Evolutionary conservation across 1,140 invertebrate genomes (phyloP), one percentile per base, ranked within the genome.

Genomic region (Spodoptera litura): DNA sequence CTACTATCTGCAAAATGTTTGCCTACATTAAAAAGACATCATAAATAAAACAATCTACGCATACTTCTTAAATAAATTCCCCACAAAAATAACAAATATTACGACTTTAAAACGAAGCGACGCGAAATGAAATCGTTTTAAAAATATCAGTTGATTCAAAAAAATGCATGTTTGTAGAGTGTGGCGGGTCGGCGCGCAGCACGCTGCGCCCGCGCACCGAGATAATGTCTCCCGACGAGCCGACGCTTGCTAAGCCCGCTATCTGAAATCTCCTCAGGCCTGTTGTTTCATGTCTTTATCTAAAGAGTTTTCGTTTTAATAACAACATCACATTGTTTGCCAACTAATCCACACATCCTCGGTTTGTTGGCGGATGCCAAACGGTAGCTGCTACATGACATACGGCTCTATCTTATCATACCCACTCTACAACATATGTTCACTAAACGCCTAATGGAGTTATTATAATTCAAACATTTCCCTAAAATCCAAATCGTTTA

Each of bases 391-490:
- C 85, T 74, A 87, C 86, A 92, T 88, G 90, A 94, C 92, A 94
- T 93, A 94, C 88, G 90, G 90, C 85, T 92, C 88, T 94, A 93
- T 94, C 92, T 94, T 94, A 94, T 94, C 92, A 77, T 87, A 88
- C 81, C 89, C 90, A 94, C 91, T 94, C 86, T 80, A 83, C 81
- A 85, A 87, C 92, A 93, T 93, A 94, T 94, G 92, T 89, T 77
- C 87, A 87, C 86, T 74, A 70, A 31, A 82, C 84, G 87, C 83
- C 83, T 93, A 94, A 94, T 94, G 91, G 88, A 91, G 81, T 87
- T 82, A 81, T 87, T 81, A 84, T 88, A 88, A 88, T 88, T 89
- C 83, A 92, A 77, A 93, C 89, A 93, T 92, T 87, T 87, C 79
- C 88, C 85, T 88, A 88, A 91, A 90, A 91, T 82, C 86, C 74